phyloP scores from a whole-genome alignment of 2,797 vertebrate species.

The Poeciliopsis infans region DNA sequence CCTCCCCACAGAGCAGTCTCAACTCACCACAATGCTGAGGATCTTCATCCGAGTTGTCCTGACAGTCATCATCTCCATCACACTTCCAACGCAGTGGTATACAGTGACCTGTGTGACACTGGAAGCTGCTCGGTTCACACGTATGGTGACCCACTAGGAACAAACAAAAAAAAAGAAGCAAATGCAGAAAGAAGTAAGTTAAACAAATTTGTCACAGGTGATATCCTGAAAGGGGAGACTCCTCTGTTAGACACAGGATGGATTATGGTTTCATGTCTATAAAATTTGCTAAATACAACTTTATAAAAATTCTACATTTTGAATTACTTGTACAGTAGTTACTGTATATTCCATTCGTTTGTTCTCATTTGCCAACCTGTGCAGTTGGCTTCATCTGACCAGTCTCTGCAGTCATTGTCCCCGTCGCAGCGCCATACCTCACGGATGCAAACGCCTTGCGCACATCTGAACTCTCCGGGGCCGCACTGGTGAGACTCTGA shows the following conservation, averaged over 20 bases:
- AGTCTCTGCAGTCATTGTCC: conserved; percentile 97
- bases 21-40: conserved; percentile 83
- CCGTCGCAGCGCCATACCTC: conserved; percentile 96
- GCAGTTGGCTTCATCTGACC: conserved; percentile 97
- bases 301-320: not conserved
- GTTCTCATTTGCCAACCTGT: conserved; percentile 79
- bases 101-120: conserved; percentile 95
- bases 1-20: not conserved
- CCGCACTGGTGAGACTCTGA: conserved; percentile 92
- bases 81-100: conserved; percentile 97
- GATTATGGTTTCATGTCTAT: not conserved
- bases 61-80: conserved; percentile 94
- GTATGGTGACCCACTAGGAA: conserved; percentile 90
- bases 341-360: not conserved
- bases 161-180: conserved; percentile 8
- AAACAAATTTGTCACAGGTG: not conserved
- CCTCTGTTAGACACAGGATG: not conserved
- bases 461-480: conserved; percentile 90
- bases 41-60: conserved; percentile 94
- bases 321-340: not conserved
- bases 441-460: conserved; percentile 92
- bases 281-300: not conserved
- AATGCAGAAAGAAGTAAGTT: not conserved
- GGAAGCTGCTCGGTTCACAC: conserved; percentile 94
- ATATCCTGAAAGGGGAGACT: not conserved